Evolutionary conservation across 2,888 invertebrate species (phyloP), one percentile per base, ranked within the genome.

Genomic region (Alviniconcha strummeri): DNA sequence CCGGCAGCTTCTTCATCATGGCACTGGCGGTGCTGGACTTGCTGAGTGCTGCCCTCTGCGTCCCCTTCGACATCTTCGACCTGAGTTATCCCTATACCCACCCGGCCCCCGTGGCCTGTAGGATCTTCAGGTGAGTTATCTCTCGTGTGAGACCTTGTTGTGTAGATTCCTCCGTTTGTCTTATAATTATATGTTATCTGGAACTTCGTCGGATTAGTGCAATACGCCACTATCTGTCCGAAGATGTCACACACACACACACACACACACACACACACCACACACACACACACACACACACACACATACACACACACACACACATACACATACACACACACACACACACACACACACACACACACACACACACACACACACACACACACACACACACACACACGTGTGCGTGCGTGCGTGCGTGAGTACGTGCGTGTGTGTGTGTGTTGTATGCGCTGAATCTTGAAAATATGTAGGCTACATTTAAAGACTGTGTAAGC

Each of bases 1-100:
- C 90, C 5, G 89, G 90, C 11, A 87, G 88, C 64, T 89, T 88
- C 80, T 91, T 90, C 82, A 89, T 91, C 60, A 78, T 90, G 81
- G 88, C 88, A 72, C 82, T 90, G 72, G 90, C 90, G 4, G 81
- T 89, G 11, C 84, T 89, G 6, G 91, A 91, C 82, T 82, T 91
- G 13, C 80, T 89, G 55, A 90, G 88, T 17, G 89, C 89, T 83
- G 80, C 85, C 11, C 86, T 91, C 6, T 89, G 90, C 8, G 87
- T 89, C 74, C 89, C 89, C 6, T 90, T 89, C 13, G 90, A 90
- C 84, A 86, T 90, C 7, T 87, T 86, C 11, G 89, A 89, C 82
- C 83, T 91, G 9, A 86, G 89, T 78, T 89, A 88, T 72, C 90
- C 90, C 3, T 88, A 88, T 80, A 85, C 84, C 54, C 87, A 89